Evolutionary conservation across 2,797 vertebrate species (phyloP), one percentile per base, ranked within the genome.

Genomic region (Chanos chanos): DNA sequence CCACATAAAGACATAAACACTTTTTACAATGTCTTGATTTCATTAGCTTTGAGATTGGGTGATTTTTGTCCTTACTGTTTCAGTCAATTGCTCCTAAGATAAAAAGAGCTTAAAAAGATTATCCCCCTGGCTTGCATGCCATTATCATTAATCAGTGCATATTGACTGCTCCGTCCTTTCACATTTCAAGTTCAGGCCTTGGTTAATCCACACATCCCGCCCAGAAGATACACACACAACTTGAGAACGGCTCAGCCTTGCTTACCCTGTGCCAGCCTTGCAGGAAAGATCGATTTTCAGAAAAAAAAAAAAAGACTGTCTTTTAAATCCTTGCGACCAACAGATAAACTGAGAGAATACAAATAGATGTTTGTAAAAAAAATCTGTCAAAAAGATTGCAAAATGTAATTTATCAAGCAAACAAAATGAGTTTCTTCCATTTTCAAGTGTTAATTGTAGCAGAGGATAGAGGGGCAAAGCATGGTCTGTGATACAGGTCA

Each of bases 21-120:
- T 77, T 80, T 71, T 53, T 49, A 74, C 44, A 60, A 65, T 58
- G 70, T 48, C 53, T 76, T 76, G 68, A 64, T 74, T 72, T 47
- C 31, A 75, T 82, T 82, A 83, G 74, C 76, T 72, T 60, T 66
- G 75, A 75, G 77, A 77, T 81, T 76, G 75, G 64, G 67, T 72
- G 68, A 45, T 73, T 81, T 85, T 79, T 79, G 70, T 81, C 79
- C 80, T 69, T 84, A 74, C 61, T 45, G 77, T 82, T 82, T 82
- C 73, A 86, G 85, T 86, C 84, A 86, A 89, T 88, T 73, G 75
- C 76, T 82, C 79, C 82, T 86, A 85, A 90, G 86, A 86, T 89
- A 90, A 86, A 90, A 91, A 84, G 84, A 89, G 89, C 89, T 92
- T 90, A 77, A 85, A 82, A 84, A 87, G 87, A 92, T 93, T 89